These are phyloP conservation scores for Hemichromis elongatus DNA, from an alignment of 2,113 vertebrate species.

Conservation along the genomic window DNA sequence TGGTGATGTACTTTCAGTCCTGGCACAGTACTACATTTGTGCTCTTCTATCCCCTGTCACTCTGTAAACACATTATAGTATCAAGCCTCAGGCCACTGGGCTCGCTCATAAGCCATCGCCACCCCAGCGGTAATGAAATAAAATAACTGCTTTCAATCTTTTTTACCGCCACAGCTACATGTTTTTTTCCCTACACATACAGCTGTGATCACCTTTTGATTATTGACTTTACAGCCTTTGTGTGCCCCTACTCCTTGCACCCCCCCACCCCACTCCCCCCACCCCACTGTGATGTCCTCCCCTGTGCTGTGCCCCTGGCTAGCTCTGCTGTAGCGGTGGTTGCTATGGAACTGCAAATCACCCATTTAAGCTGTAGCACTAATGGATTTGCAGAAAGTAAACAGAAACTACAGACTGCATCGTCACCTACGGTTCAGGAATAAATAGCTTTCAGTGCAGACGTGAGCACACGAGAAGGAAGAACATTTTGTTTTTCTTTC, in stretches of 20 bases:
- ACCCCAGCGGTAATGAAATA: slow-evolving; percentile 15
- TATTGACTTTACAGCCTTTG: background rate
- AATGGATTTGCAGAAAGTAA: slow-evolving; percentile 65
- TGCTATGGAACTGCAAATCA: slow-evolving; percentile 69
- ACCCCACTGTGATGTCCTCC: slow-evolving; percentile 18
- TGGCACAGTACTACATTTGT: background rate
- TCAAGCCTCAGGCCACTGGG: background rate
- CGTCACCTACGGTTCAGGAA: slow-evolving; percentile 29
- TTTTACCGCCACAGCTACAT: background rate
- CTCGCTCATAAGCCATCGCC: background rate
- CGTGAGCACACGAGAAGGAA: background rate
- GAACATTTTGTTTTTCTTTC: background rate
- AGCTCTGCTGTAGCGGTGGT: slow-evolving; percentile 41
- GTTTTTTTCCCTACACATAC: background rate
- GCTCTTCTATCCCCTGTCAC: background rate
- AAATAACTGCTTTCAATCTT: background rate
- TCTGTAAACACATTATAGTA: slow-evolving; percentile 5
- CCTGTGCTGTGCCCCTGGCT: slow-evolving; percentile 23
- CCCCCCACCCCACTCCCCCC: background rate
- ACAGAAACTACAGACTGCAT: slow-evolving; percentile 46
- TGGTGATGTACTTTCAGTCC: background rate
- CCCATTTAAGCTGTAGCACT: slow-evolving; percentile 53
- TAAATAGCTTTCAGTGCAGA: slow-evolving; percentile 2
- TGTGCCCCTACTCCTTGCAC: background rate
- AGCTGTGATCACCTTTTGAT: background rate